Base-by-base conservation (phyloP, 2,888 invertebrate species). In the Drosophila leonis region DNA sequence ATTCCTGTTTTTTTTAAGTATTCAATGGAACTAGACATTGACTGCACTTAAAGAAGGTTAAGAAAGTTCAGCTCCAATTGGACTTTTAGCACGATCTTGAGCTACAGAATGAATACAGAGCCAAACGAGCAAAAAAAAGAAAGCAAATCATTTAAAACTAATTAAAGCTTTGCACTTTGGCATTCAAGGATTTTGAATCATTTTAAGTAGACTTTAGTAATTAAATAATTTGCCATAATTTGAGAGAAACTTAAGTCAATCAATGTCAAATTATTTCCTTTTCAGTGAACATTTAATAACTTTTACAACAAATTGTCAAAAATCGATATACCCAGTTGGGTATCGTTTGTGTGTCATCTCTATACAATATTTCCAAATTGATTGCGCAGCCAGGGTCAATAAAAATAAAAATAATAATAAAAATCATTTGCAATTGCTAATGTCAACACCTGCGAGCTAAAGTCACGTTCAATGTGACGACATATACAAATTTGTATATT, bases 401-500 rank as follows among this genome's bases (percentile, higher is more conserved):
- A 71, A 51, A 71, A 49, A 18, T 41, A 41, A 12, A 31, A 60
- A 65, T 69, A 69, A 56, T 69, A 44, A 46, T 46, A n/a, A 54
- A 39, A 27, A 72, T n/a, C 62, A 62, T 65, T 73, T 65, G 69
- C 66, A 79, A 60, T 74, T 80, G 65, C 51, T 68, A 63, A 68
- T 65, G 51, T 65, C 62, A 72, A 64, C 62, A 64, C n/a, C 54
- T 51, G 59, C 31, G 52, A 29, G 18, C 41, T 56, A 67, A 71
- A 79, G 81, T 78, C 79, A 81, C 86, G 81, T 82, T 82, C 84
- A 68, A 65, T 69, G 68, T 72, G 73, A 71, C 65, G 59, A 72
- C 60, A 63, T 55, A 46, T 49, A 64, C 56, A 39, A 62, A 41
- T 42, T 56, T 48, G 41, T 33, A 60, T 51, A 51, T 59, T 46